Conservation (phyloP, 30 jellyfish, hydroid and myxozoan genomes). For the Aurelia sp. region DNA sequence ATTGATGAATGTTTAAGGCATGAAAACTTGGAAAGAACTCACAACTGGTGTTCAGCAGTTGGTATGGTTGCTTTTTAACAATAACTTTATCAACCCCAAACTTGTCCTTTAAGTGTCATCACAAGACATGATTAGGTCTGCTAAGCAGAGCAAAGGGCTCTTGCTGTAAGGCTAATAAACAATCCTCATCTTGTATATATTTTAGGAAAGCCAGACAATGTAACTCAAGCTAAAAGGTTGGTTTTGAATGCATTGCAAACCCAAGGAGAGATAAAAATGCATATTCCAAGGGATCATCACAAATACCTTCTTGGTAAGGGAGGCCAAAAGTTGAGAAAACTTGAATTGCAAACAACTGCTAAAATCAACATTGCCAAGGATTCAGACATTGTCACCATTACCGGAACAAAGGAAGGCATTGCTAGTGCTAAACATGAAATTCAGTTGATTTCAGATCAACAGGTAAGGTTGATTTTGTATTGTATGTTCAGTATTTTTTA, state of each 20-base stretch:
- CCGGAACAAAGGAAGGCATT: constrained; percentile 95
- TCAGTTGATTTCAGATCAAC: constrained; percentile 91
- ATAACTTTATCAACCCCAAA: no score
- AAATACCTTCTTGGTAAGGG: constrained; percentile 90
- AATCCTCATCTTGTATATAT: neutral
- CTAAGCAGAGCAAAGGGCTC: no score
- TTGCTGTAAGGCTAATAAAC: neutral
- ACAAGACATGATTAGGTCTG: no score
- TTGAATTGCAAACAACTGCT: constrained; percentile 85
- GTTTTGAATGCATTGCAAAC: constrained; percentile 85
- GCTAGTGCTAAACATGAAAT: constrained; percentile 94
- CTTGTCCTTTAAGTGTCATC: no score
- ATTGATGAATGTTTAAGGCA: no score
- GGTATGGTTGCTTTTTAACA: no score
- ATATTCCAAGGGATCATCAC: constrained; percentile 93
- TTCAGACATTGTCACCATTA: constrained; percentile 78
- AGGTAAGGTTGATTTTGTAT: constrained; percentile 36
- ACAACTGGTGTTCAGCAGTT: no score
- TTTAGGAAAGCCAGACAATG: constrained; percentile 78
- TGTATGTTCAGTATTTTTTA: no score
- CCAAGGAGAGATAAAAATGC: constrained; percentile 90
- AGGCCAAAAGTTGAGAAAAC: constrained; percentile 85
- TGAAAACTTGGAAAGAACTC: no score
- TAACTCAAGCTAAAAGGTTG: constrained; percentile 83
- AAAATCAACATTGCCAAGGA: constrained; percentile 87